These are phyloP conservation scores for Notolepis coatsorum DNA, from an alignment of 2,797 vertebrate species.

Conservation along the genomic window DNA sequence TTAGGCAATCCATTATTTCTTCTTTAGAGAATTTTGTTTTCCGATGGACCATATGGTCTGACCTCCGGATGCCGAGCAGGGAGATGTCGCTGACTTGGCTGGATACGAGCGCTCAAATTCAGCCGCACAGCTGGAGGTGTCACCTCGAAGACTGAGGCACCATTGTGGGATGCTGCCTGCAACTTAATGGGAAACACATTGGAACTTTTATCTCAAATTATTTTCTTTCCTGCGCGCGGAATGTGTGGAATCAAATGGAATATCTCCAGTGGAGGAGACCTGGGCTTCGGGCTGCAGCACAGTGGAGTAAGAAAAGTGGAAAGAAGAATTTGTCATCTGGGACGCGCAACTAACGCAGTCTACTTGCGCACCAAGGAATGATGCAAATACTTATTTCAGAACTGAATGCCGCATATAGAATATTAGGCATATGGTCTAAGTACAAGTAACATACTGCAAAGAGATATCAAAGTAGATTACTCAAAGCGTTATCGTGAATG, in stretches of 20 bases:
- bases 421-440: no score
- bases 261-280: slow-evolving; percentile 51
- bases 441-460: no score
- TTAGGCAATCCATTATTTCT: slow-evolving; percentile 1
- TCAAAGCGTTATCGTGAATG: not conserved
- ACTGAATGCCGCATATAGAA: not conserved
- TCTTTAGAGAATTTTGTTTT: slow-evolving; percentile 29
- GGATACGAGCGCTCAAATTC: slow-evolving; percentile 66
- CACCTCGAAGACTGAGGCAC: slow-evolving; percentile 67
- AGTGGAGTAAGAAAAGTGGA: slow-evolving; percentile 19
- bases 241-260: slow-evolving; percentile 72
- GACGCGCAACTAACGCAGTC: slow-evolving; percentile 44
- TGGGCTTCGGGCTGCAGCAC: slow-evolving; percentile 47
- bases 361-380: slow-evolving; percentile 16
- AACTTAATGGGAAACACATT: slow-evolving; percentile 91
- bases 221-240: slow-evolving; percentile 76
- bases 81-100: slow-evolving; percentile 60
- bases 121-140: slow-evolving; percentile 82
- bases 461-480: not conserved
- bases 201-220: slow-evolving; percentile 73
- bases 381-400: slow-evolving; percentile 16
- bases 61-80: slow-evolving; percentile 54
- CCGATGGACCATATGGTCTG: slow-evolving; percentile 64
- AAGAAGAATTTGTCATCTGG: slow-evolving; percentile 24
- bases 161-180: slow-evolving; percentile 55